Percentiles rank a stretch among this genome's conserved stretches.
These are phyloP conservation scores for Chamaea fasciata DNA, from an alignment of 2,113 vertebrate genomes.

Conservation along the genomic window DNA sequence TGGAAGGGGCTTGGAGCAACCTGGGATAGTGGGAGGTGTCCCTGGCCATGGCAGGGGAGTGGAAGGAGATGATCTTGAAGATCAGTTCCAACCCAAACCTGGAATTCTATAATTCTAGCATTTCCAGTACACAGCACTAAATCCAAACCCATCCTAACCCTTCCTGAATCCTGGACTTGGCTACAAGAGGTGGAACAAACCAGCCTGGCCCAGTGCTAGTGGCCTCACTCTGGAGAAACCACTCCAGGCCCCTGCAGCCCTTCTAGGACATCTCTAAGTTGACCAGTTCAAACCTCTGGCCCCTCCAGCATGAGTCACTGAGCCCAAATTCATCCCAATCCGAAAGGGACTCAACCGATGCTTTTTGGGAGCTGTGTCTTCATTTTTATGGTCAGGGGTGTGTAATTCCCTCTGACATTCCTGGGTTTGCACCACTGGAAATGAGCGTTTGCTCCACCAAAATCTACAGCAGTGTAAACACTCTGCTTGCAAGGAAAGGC, in stretches of 20 bases:
- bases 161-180: not conserved
- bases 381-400: not conserved
- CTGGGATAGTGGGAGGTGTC: not conserved
- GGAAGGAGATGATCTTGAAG: not conserved
- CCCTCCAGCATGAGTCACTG: accelerated
- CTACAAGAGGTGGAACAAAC: not conserved
- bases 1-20: accelerated
- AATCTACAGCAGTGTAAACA: not conserved
- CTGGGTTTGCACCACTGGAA: not conserved
- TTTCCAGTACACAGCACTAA: not conserved
- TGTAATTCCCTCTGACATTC: not conserved
- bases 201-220: not conserved
- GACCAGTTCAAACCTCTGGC: not conserved
- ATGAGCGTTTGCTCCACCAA: not conserved
- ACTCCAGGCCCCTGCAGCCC: not conserved
- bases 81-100: not conserved
- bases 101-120: not conserved
- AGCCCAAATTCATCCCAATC: not conserved
- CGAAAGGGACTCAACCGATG: accelerated
- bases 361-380: not conserved
- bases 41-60: not conserved
- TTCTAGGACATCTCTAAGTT: not conserved
- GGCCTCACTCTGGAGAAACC: accelerated
- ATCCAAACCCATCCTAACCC: not conserved
- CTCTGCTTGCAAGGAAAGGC: not conserved